Base-by-base conservation (phyloP, 2,888 invertebrate species). In the Synanthedon formicaeformis region DNA sequence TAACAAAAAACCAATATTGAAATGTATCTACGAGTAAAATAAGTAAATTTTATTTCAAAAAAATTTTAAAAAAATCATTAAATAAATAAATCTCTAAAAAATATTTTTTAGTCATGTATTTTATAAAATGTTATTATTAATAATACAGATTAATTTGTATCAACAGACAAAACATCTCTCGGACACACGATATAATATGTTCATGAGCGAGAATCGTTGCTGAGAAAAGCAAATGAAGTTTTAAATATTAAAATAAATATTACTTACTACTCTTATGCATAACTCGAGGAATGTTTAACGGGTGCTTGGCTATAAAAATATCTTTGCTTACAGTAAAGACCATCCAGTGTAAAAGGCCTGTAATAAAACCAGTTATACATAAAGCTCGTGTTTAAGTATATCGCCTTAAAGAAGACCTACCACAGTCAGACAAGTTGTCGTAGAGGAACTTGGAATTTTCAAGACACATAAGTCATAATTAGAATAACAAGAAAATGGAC, bases 381-480 rank as follows among this genome's bases (percentile, higher is more conserved):
- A 72, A 69, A 67, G 59, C 57, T 56, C 61, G 56, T 60, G 63
- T 68, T 66, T 68, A 70, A 70, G 63, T 65, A 53, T 57, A 63
- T 70, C 65, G 61, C 52, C 54, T 53, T 61, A 61, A 59, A 63
- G 62, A 65, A 14, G 14, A 14, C n/a, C 45, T 45, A 45, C 45
- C 45, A 45, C 45, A 45, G 45, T 45, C 5, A 8, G n/a, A 4
- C 6, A n/a, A 45, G n/a, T 5, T 13, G 45, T 45, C 10, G 45
- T 45, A n/a, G 11, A 8, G 13, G 6, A 45, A 45, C 45, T 34
- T 34, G 34, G 34, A 34, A 34, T 34, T 8, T 34, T 34, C 10
- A 10, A 34, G 10, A 10, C 23, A 23, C 23, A 23, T 5, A 1
- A 23, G 5, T 23, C 23, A 23, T 23, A 23, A 23, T 4, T 23